Conservation (phyloP, 1,140 invertebrate species). For the Zaprionus kolodkinae region DNA sequence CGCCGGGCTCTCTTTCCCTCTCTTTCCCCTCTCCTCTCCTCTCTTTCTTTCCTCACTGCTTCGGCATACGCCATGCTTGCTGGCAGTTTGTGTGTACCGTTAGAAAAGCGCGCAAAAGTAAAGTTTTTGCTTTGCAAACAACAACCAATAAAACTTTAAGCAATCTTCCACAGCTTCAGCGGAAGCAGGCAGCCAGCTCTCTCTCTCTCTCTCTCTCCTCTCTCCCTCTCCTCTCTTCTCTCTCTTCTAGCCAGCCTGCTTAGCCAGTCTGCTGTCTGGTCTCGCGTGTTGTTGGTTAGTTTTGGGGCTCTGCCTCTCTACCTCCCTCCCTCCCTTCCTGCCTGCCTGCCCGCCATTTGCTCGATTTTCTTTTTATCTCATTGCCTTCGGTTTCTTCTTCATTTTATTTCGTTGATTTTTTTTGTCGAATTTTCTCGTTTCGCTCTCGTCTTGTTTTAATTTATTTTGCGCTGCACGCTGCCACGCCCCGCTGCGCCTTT, state of each 20-base stretch:
- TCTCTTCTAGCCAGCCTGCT: not conserved
- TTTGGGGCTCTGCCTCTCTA: slow-evolving; percentile 13
- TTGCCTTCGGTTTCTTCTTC: not conserved
- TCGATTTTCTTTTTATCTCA: slow-evolving; percentile 13
- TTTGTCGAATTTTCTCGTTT: slow-evolving; percentile 15
- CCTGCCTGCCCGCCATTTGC: slow-evolving; percentile 28
- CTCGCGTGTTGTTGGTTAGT: slow-evolving; percentile 20
- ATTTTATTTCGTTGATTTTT: not conserved
- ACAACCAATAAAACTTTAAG: slow-evolving; percentile 83
- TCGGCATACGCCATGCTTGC: slow-evolving; percentile 22
- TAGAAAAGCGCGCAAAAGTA: slow-evolving; percentile 75
- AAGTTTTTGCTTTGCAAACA: slow-evolving; percentile 82
- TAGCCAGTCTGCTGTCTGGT: not conserved
- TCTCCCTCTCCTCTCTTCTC: not conserved
- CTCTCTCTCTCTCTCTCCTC: not conserved
- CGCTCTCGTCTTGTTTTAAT: slow-evolving; percentile 44
- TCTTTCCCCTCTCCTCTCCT: not conserved
- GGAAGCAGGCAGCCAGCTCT: slow-evolving; percentile 8
- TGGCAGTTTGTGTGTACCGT: slow-evolving; percentile 59
- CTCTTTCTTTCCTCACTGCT: not conserved
- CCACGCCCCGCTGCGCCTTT: slow-evolving; percentile 4
- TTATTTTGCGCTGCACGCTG: slow-evolving; percentile 36
- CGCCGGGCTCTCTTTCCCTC: slow-evolving; percentile 6
- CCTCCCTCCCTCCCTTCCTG: not conserved
- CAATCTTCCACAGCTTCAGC: slow-evolving; percentile 73